Base-by-base conservation (phyloP, 2,888 invertebrate genomes). In the Caenorhabditis angaria region DNA sequence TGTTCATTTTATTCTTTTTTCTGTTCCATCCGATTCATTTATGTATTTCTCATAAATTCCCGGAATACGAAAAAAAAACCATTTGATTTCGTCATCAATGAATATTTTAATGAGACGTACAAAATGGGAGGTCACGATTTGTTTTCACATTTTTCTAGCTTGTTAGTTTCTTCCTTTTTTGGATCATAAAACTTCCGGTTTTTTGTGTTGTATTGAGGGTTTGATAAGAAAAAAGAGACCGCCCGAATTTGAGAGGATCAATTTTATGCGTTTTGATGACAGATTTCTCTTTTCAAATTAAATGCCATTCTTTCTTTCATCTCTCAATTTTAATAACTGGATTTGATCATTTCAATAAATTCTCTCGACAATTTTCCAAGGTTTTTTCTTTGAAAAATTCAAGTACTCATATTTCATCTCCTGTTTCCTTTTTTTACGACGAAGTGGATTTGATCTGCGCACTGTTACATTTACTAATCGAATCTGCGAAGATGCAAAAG, bases 101-200 rank as follows among this genome's bases (percentile, higher is more conserved):
- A 41, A 41, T 41, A 41, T 41, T 41, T 41, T 41, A 41, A 41
- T 41, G 41, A 41, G 41, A 41, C 41, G 41, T 41, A 41, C 10
- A 41, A 41, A 41, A 10, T 12, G 18, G 5, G 18, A 14, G 41
- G 41, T 41, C 41, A 41, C 41, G 18, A n/a, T n/a, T n/a, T 18
- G 18, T 12, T 8, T 12, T 32, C 32, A 32, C 32, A 32, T 14
- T 12, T 18, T 6, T 3, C 6, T 41, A 5, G 18, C 41, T 18
- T 41, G 18, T 41, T 5, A 5, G 6, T 32, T 12, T 41, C 14
- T 41, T 41, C 18, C 41, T 41, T 14, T 12, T 41, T 32, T 18
- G 41, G 41, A 41, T 41, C 41, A 41, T 41, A 41, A 41, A 41
- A 41, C 41, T 41, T 41, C 41, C 41, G 41, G 41, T 41, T 41